Base-by-base conservation (phyloP, 2,797 vertebrate species). In the Coranthus polyacanthus region DNA sequence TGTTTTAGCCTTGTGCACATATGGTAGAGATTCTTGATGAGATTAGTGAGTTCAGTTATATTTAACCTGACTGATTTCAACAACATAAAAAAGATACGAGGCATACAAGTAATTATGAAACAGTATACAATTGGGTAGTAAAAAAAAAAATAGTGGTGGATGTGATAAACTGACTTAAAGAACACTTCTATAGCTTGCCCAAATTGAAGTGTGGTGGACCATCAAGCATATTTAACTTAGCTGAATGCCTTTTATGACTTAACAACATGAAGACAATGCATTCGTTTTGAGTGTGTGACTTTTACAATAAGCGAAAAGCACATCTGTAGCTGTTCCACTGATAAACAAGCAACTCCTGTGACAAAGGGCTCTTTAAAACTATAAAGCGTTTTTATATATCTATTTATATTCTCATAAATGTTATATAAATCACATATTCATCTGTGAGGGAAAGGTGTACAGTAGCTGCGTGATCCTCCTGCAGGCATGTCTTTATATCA, bases 401-500 rank as follows among this genome's bases (percentile, higher is more conserved):
- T 65, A 59, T 82, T 82, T 68, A 65, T 74, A 79, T 51, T 74
- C 72, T 70, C 70, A 84, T 81, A 80, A 81, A 87, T 69, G 61
- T 78, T 73, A 61, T 66, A 80, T 72, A 77, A 69, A 74, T 83
- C 44, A 44, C 13, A 54, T 75, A 72, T 68, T 50, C 42, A 12
- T 51, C 12, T 18, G 46, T 68, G 57, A 66, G 54, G 60, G 45
- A 63, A 72, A 78, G 55, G 45, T 58, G 54, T 66, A 71, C 75
- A 61, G 66, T 58, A 47, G 56, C 52, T 45, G 22, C 67, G 69
- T 78, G 58, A 59, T 66, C 37, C 45, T 86, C 75, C 78, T 73
- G 18, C 24, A 79, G 81, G 81, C 78, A 82, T 58, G 68, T 85
- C 78, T 87, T 81, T 75, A 79, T 86, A 81, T 76, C 83, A 84